Base-by-base conservation (phyloP, 2,888 invertebrate species). In the Zele albiditarsus region DNA sequence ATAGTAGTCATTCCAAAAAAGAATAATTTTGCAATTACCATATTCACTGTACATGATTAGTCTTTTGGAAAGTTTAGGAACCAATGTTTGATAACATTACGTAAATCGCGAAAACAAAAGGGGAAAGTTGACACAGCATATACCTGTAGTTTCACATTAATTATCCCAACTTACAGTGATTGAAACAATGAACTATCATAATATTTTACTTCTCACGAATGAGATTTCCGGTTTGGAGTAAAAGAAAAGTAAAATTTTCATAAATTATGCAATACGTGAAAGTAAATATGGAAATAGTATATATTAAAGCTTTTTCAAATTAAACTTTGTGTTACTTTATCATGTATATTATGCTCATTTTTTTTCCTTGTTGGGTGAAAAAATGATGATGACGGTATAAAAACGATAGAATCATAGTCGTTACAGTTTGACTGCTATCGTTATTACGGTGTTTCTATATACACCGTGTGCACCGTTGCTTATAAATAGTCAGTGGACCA, bases 401-500 rank as follows among this genome's bases (percentile, higher is more conserved):
- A 53, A 20, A 23, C 20, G n/a, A 53, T 20, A 10, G 20, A 20
- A 20, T 20, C 20, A 20, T n/a, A 23, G 53, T 53, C 8, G 6
- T 8, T 53, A 53, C 8, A 20, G 20, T 3, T 53, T 53, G 20
- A 53, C 20, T 53, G 20, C 20, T 6, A 20, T 62, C 28, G 16
- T 62, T 62, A 10, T 62, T 31, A 28, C 62, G n/a, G 31, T 62
- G 28, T 62, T 27, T n/a, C 23, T 53, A 53, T 53, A 53, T 23
- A 53, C 53, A 53, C n/a, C 2, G 31, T 62, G n/a, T 38, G 49
- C 74, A 78, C 77, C 73, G 76, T 78, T 80, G 78, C 63, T 74
- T 75, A 77, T 76, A 76, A 72, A 78, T 75, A 77, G 78, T 76
- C 71, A 77, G 81, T 85, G 87, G 84, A 83, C 84, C 86, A 76